Evolutionary conservation across 2,797 vertebrate species (phyloP), one percentile per base, ranked within the genome.

Genomic region (Hydrocynus forskahlii): DNA sequence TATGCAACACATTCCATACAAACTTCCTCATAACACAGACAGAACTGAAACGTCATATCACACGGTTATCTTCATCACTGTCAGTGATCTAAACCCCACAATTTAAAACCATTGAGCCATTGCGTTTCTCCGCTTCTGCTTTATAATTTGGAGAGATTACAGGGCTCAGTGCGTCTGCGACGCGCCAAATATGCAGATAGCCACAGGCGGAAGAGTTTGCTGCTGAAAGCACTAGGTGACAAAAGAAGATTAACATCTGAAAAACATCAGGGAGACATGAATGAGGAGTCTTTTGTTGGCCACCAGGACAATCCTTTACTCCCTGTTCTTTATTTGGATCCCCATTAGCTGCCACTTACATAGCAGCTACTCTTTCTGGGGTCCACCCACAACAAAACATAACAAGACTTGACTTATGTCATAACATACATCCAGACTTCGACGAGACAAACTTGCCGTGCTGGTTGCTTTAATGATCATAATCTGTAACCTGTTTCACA

Each of bases 141-240:
- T 55, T 81, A 66, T 85, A 29, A 87, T 85, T 79, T 79, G 19
- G 21, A 19, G 72, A 43, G 50, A 85, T 83, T 80, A 83, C 68
- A 81, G 79, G 72, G 14, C 62, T 79, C 23, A 23, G 54, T 35
- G 68, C n/a, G 14, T 43, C 13, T 50, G 19, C 52, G 50, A 45
- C 12, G 60, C 19, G 52, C 71, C 70, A 72, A 67, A 78, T 59
- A 62, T 29, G 10, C 25, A 25, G 66, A 83, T 19, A 72, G 55
- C 19, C 72, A 60, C 60, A 69, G n/a, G 66, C 1, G 4, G 7
- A 57, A 80, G 25, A 55, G 23, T 16, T 19, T 19, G 17, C 17
- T 17, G 52, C 52, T 55, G 50, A 43, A 48, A 48, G 10, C 8
- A 48, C 8, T 48, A 55, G 54, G 9, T 60, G 17, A 66, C 23